A percentile compares a stretch with the other conserved stretches of the same genome.
phyloP scores from a whole-genome alignment of 2,888 invertebrate species.

The Drosophila mercatorum region DNA sequence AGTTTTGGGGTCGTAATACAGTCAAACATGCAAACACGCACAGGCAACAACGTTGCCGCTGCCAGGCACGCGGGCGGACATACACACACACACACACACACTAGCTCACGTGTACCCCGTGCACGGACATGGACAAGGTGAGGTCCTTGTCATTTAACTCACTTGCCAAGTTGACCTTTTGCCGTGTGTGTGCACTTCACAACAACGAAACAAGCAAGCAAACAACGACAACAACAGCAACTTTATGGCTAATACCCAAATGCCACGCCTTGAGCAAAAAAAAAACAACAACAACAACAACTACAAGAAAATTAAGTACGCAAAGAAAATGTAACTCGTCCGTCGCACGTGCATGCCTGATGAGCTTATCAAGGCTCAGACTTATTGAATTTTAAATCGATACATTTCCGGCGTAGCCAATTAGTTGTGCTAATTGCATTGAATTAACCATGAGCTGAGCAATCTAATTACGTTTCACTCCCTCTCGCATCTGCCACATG shows the following conservation, averaged over 20 bases:
- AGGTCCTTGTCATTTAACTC: constrained; percentile 78
- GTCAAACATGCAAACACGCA: constrained; percentile 75
- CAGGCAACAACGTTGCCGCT: constrained; percentile 41
- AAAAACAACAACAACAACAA: neutral
- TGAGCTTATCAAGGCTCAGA: constrained; percentile 66
- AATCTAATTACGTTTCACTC: constrained; percentile 30
- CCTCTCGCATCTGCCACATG: constrained; percentile 1
- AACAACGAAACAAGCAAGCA: constrained; percentile 37
- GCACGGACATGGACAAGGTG: constrained; percentile 55
- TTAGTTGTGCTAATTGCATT: constrained; percentile 66
- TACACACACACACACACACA: neutral
- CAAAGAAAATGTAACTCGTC: constrained; percentile 3
- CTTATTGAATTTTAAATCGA: constrained; percentile 74
- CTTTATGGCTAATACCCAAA: constrained; percentile 63
- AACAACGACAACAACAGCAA: constrained; percentile 33
- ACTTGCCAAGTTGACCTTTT: constrained; percentile 73
- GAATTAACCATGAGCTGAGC: constrained; percentile 61
- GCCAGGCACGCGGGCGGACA: constrained; percentile 32
- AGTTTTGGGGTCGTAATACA: constrained; percentile 71
- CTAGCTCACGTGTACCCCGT: constrained; percentile 1
- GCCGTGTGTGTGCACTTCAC: constrained; percentile 55
- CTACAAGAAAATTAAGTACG: constrained; percentile 2
- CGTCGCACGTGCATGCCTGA: constrained; percentile 57
- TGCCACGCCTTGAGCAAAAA: constrained; percentile 67
- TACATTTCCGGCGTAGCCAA: constrained; percentile 63